Percentiles rank a stretch among this genome's conserved stretches.
Conservation (phyloP, 2,797 vertebrate species). For the Spondyliosoma cantharus region DNA sequence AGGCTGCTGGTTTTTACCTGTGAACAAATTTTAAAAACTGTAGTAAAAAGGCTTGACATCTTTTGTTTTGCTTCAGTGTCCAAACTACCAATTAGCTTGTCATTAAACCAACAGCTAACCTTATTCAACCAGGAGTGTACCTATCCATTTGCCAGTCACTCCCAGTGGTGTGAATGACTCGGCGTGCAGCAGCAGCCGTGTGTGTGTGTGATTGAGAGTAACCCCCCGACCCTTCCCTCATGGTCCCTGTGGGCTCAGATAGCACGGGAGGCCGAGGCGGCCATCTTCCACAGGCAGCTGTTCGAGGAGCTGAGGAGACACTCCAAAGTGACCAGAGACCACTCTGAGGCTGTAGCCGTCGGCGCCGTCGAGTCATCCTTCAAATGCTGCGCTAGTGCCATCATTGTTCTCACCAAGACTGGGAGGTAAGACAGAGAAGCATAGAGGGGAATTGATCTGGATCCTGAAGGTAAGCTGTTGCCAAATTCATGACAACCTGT, state of each 20-base stretch:
- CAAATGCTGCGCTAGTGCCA: conserved; percentile 96
- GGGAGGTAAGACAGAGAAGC: conserved; percentile 89
- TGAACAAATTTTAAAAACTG: not conserved
- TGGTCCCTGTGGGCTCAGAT: conserved; percentile 86
- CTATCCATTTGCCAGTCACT: conserved; percentile 53
- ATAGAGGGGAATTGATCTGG: not conserved
- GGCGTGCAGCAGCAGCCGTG: conserved; percentile 18
- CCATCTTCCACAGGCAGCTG: conserved; percentile 97
- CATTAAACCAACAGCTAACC: not conserved
- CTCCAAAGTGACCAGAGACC: conserved; percentile 91
- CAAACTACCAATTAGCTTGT: not conserved
- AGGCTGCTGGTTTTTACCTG: conserved; percentile 24
- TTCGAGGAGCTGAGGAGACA: conserved; percentile 95
- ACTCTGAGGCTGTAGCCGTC: conserved; percentile 93
- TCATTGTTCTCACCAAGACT: conserved; percentile 96
- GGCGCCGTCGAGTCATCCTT: conserved; percentile 98
- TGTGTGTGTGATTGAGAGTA: conserved; percentile 75
- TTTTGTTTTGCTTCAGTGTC: not conserved
- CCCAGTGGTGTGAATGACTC: conserved; percentile 59
- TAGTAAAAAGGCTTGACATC: not conserved
- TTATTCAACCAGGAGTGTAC: conserved; percentile 34
- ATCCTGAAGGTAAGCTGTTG: conserved; percentile 61
- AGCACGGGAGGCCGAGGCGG: conserved; percentile 98
- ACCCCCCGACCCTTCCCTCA: conserved; percentile 65
- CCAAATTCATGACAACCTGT: not conserved